phyloP scores from a whole-genome alignment of 2,888 invertebrate species.

The Poecilus cupreus region DNA sequence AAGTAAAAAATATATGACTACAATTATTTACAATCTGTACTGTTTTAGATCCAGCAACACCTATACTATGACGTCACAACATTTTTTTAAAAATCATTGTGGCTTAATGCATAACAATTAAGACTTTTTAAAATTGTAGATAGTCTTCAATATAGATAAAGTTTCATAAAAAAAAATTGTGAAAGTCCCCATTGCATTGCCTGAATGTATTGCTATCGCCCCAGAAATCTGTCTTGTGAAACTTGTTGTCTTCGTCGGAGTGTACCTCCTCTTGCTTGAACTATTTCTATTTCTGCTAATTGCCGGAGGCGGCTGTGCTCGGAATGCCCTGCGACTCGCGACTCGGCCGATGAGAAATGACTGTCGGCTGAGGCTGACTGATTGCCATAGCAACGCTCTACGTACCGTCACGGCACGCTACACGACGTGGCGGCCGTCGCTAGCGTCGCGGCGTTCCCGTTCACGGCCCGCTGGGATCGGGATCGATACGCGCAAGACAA shows the following conservation, averaged over 20 bases:
- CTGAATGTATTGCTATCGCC: too few species aligned
- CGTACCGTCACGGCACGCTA: conserved; percentile 63
- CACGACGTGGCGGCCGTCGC: conserved; percentile 63
- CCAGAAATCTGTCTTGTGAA: not conserved
- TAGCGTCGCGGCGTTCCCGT: conserved; percentile 21
- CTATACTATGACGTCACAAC: too few species aligned
- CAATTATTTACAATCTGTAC: too few species aligned
- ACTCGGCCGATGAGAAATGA: conserved; percentile 72
- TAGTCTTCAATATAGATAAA: too few species aligned
- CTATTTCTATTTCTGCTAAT: conserved; percentile 73
- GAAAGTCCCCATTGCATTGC: too few species aligned
- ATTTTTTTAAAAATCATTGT: too few species aligned
- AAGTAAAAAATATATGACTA: too few species aligned
- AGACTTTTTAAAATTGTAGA: too few species aligned
- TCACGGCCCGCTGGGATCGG: not conserved
- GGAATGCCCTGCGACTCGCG: conserved; percentile 66
- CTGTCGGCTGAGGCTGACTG: conserved; percentile 69
- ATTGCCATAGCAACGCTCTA: conserved; percentile 71
- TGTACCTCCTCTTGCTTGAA: conserved; percentile 19
- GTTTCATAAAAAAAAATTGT: too few species aligned
- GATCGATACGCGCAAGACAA: conserved; percentile 1
- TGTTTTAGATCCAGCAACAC: too few species aligned
- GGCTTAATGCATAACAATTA: too few species aligned
- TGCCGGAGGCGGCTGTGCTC: conserved; percentile 71
- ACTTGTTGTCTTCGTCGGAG: not conserved